A percentile compares a stretch with the other conserved stretches of the same genome.
These are phyloP conservation scores for Ptyas mucosa DNA, from an alignment of 2,113 vertebrate genomes.

Conservation along the genomic window DNA sequence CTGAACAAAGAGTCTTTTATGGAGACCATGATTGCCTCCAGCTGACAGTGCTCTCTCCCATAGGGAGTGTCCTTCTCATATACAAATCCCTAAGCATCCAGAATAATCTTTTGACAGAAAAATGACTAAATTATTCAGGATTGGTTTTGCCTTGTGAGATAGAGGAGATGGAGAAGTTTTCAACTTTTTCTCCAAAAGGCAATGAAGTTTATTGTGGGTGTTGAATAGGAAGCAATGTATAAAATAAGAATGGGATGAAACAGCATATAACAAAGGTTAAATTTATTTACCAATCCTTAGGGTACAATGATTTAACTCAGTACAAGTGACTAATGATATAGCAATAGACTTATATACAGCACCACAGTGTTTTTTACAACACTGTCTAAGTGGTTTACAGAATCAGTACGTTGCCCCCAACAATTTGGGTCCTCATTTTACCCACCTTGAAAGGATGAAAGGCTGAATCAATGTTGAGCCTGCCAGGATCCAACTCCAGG, in stretches of 20 bases:
- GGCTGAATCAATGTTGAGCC: not conserved
- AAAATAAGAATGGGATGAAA: not conserved
- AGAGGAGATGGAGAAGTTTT: not conserved
- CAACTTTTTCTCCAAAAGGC: not conserved
- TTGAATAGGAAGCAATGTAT: not conserved
- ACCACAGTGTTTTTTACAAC: no score
- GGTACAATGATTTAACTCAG: not conserved
- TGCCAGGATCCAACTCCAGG: not conserved
- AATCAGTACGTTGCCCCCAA: not conserved
- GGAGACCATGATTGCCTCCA: fast-evolving
- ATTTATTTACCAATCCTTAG: not conserved
- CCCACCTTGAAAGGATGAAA: not conserved
- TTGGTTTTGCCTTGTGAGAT: fast-evolving
- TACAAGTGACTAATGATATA: not conserved
- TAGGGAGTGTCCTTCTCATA: not conserved
- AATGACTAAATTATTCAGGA: not conserved
- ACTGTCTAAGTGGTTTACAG: not conserved
- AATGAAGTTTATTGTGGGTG: not conserved
- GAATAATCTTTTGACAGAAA: slow-evolving; percentile 16
- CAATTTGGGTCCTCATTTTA: not conserved
- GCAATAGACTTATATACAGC: not conserved
- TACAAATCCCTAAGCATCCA: not conserved
- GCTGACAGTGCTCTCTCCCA: not conserved
- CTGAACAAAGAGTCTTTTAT: not conserved
- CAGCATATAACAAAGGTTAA: no score